Base-by-base conservation (phyloP, 2,888 invertebrate genomes). In the Lepidochrysops patricia region DNA sequence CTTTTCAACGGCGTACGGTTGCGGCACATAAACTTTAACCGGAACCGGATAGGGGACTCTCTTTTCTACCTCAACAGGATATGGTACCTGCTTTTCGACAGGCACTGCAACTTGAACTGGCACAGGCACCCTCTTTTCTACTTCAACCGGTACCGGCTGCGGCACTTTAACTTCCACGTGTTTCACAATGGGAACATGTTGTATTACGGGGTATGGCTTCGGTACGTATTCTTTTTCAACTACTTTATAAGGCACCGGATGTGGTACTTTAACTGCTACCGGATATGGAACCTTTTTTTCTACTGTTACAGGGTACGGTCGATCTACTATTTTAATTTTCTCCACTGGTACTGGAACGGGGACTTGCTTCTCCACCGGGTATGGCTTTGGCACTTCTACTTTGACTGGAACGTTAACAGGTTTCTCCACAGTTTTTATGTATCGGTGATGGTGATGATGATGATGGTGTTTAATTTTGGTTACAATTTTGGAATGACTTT, bases 391-490 rank as follows among this genome's bases (percentile, higher is more conserved):
- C 15, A 92, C 87, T 65, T 91, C 84, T 61, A 91, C 91, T 71
- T 90, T 86, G 63, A 77, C 80, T 2, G 89, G 89, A 57, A 89
- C 82, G 67, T 83, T 79, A 29, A 88, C 73, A 58, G 90, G 90
- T 73, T 91, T 92, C 48, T 92, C 87, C 23, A 92, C 83, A 34
- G 92, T 92, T 74, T 92, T 91, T 4, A 92, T 77, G 70, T 92
- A 92, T 76, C 91, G 90, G 71, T 92, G 92, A 70, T 92, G 92
- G 72, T 92, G 92, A 69, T 92, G 92, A 67, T 92, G 92, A 69
- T 92, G 92, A 69, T 92, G 92, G 68, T 92, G 92, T 72, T 92
- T 90, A 68, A 90, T 77, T 76, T 83, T 89, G 61, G 87, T 86
- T 66, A 80, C 67, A 63, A 79, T 72, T 61, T 72, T 76, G 35